Evolutionary conservation across 2,797 vertebrate species (phyloP), one percentile per base, ranked within the genome.

Genomic region (Intellagama lesueurii): DNA sequence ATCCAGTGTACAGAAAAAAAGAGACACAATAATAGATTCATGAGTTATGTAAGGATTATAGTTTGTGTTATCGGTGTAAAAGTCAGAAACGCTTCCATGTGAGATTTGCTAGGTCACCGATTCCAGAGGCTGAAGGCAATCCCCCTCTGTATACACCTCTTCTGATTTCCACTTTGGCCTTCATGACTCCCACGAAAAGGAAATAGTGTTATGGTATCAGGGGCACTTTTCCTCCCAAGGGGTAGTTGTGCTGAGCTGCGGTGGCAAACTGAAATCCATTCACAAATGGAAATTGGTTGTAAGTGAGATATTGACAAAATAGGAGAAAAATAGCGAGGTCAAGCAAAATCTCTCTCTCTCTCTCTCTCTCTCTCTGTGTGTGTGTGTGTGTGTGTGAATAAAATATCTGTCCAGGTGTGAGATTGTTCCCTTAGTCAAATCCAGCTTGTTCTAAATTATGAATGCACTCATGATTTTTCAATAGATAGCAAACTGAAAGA

Each of bases 51-150:
- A n/a, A 72, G 0, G 0, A 1, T 0, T 86, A 73, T 47, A 8
- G 30, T 81, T 89, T 82, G 66, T 35, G 80, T 78, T 68, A 49
- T 44, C 83, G 35, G 19, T 86, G 85, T 90, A 66, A 89, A 91
- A 90, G 5, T 69, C 52, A 90, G 87, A 26, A 6, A 79, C 79
- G 1, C 0, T 86, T 91, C 60, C 17, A 6, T 78, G 32, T 32
- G 28, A 90, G 30, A 69, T 60, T 89, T 19, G 76, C 24, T 73
- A 91, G 87, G 19, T 73, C 88, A 91, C 90, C 68, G 0, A 75
- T 9, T 28, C 88, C 32, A 91, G 83, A 68, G 89, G 0, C 69
- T 88, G 76, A 19, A 64, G 14, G 40, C 24, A 47, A 12, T 1
- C 64, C 68, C 3, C 79, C 82, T 92, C 86, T 87, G 26, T 87